Evolutionary conservation across 2,113 vertebrate species (phyloP).

Genomic region (Mormyrus lacerda): DNA sequence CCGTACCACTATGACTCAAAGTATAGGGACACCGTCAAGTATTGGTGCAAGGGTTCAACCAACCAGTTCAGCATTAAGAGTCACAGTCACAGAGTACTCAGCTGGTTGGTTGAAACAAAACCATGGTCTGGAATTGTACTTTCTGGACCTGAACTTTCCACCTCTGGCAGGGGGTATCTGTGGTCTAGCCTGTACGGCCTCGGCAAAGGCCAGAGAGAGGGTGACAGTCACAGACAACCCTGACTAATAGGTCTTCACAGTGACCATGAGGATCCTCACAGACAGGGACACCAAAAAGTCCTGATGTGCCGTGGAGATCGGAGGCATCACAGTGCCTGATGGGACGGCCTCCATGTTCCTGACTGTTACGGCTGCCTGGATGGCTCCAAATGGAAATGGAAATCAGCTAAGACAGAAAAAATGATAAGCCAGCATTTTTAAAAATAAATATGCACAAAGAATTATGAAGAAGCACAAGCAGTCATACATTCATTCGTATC

Average conservation of each 20-base stretch:
- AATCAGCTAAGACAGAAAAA: neutral
- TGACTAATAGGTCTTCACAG: neutral
- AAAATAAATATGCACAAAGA: neutral
- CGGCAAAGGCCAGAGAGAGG: neutral
- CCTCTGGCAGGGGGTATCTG: neutral
- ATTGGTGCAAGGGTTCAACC: too few relatives aligned
- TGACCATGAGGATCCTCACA: constrained; percentile 14
- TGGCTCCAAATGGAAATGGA: neutral
- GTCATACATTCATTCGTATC: too few relatives aligned
- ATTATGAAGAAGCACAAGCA: neutral
- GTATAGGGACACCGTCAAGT: constrained; percentile 4
- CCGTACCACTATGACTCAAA: constrained; percentile 7
- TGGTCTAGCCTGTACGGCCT: constrained; percentile 2
- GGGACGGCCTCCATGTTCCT: neutral
- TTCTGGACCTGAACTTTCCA: too few relatives aligned
- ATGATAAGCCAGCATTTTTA: too few relatives aligned
- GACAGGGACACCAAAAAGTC: neutral
- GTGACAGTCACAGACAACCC: constrained; percentile 11
- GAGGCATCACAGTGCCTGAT: neutral
- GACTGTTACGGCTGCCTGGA: neutral
- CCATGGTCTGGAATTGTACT: too few relatives aligned
- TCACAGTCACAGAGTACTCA: too few relatives aligned
- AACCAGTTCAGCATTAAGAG: too few relatives aligned
- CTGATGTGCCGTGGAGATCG: constrained; percentile 22
- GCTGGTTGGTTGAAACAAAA: too few relatives aligned